Base-by-base conservation (phyloP, 2,113 vertebrate genomes). In the Atractosteus spatula region DNA sequence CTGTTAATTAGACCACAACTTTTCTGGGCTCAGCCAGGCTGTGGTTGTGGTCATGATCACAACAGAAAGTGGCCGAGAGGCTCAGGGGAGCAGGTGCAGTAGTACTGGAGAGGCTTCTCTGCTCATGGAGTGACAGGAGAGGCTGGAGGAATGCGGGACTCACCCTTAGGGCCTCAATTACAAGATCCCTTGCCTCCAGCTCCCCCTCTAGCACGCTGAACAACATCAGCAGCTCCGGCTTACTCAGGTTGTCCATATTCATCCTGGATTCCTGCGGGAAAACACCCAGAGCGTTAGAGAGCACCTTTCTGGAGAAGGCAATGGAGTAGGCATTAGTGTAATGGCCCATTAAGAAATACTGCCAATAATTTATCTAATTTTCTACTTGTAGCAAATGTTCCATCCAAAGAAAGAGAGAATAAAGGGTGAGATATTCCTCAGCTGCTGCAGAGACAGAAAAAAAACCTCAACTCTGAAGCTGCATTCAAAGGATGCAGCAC, bases 181-280 rank as follows among this genome's bases (percentile, higher is more conserved):
- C 97, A 62, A 96, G 92, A 80, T 99, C 97, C 78, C 96, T 94
- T 67, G 97, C 97, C 87, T 99, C 97, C 29, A 99, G 90, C 76
- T 99, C 96, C 73, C 97, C 97, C 83, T 99, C 96, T 77, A 99
- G 88, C 77, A 99, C 93, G 87, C 96, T 98, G 66, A 99, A 96
- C 47, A 99, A 94, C 7, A 94, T 98, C 83, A 99, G 89, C 74
- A 99, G 93, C 86, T 99, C 96, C 61, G 94, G 91, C 83, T 96
- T 96, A 91, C 95, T 98, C 80, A 99, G 96, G 85, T 95, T 96
- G 92, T 99, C 97, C 88, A 99, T 92, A 91, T 99, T 96, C 97
- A 99, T 99, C 87, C 89, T 98, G 92, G 94, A 92, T 88, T 89
- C 87, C 95, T 96, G 80, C 41, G 10, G 41, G 55, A 66, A 77